A percentile compares a stretch with the other conserved stretches of the same genome.
phyloP scores from a whole-genome alignment of 1,140 invertebrate genomes.

The Heliconius melpomene region DNA sequence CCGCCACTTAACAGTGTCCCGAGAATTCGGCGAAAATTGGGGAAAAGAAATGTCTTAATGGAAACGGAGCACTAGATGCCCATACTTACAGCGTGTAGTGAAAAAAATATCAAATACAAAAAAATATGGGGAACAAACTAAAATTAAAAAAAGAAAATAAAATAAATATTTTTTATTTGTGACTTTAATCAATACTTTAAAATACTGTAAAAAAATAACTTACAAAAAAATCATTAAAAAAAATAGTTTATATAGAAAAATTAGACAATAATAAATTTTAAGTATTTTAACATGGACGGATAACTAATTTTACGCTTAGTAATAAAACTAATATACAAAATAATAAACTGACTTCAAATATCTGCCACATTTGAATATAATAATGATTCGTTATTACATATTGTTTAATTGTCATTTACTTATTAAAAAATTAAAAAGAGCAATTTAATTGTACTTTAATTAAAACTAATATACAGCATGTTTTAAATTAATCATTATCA shows the following conservation, averaged over 20 bases:
- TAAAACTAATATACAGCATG: not conserved
- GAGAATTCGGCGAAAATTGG: too few species aligned
- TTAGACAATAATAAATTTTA: not conserved
- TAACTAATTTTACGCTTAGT: not conserved
- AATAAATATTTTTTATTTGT: conserved; percentile 30
- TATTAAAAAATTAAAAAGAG: not conserved
- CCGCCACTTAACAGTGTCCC: too few species aligned
- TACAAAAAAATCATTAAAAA: not conserved
- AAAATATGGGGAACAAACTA: conserved; percentile 7
- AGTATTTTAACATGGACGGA: not conserved
- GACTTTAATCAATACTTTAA: conserved; percentile 22
- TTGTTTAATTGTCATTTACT: not conserved
- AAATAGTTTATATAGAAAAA: conserved; percentile 13
- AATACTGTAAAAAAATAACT: conserved; percentile 18
- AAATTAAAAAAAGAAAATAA: conserved; percentile 21
- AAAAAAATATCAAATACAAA: too few species aligned
- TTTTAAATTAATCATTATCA: not conserved
- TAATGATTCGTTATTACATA: not conserved
- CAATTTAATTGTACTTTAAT: too few species aligned
- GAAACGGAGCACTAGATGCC: too few species aligned
- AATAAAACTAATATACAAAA: too few species aligned
- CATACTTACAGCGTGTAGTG: too few species aligned
- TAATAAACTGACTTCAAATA: not conserved
- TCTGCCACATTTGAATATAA: not conserved
- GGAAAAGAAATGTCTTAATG: too few species aligned